Conservation (phyloP, 2,888 invertebrate species). For the Megalurothrips usitatus region DNA sequence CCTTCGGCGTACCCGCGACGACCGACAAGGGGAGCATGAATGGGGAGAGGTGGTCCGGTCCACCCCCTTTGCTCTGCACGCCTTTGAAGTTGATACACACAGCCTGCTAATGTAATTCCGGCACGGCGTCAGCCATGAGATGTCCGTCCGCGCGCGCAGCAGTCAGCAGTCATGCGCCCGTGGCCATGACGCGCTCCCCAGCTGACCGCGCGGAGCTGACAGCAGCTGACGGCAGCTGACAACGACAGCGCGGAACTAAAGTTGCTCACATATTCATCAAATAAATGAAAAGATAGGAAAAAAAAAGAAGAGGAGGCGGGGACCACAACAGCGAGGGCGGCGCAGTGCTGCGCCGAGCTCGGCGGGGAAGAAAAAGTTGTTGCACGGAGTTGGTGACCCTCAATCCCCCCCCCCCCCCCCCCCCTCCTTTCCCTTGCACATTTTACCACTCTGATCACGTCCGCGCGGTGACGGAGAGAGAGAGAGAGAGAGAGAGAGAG, state of each 20-base stretch:
- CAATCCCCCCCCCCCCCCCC: not conserved
- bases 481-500: too few relatives aligned
- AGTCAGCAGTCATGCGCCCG: too few relatives aligned
- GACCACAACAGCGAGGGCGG: too few relatives aligned
- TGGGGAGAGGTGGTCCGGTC: not conserved
- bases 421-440: not conserved
- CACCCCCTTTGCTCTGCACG: not conserved
- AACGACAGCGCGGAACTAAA: too few relatives aligned
- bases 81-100: conserved; percentile 5
- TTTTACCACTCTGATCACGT: not conserved
- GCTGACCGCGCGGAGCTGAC: too few relatives aligned
- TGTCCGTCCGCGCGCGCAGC: not conserved
- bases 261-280: too few relatives aligned
- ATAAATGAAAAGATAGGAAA: too few relatives aligned
- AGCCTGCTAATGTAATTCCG: conserved; percentile 8
- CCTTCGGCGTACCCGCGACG: not conserved
- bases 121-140: not conserved
- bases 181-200: too few relatives aligned
- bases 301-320: too few relatives aligned
- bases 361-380: not conserved
- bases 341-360: too few relatives aligned
- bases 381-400: not conserved
- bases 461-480: not conserved
- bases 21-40: not conserved
- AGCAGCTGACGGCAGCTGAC: too few relatives aligned